Evolutionary conservation across 1,140 invertebrate species (phyloP), one percentile per base, ranked within the genome.

Genomic region (Asobara japonica): DNA sequence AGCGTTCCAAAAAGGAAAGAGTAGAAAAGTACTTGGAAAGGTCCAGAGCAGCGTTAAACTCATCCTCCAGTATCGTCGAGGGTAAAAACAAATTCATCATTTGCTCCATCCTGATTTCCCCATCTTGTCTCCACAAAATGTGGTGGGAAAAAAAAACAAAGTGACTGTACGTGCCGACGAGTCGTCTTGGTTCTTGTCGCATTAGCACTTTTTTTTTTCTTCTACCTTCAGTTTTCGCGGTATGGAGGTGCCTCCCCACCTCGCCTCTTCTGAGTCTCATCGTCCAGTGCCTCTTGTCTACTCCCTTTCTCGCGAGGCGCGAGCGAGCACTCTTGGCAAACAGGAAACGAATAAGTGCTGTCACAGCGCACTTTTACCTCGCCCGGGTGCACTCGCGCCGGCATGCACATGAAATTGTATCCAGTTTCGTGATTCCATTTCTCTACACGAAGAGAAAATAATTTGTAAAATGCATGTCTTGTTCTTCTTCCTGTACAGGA

Each of bases 261-360:
- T 25, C 51, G 5, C 18, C 25, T 27, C 51, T 27, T 27, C 51
- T 1, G 13, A 18, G 22, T 56, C 41, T 45, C 41, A 13, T 56
- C 51, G 25, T 10, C 51, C 0, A 56, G 51, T 22, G 51, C 51
- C 51, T 56, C 51, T 56, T 27, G 51, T 56, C 51, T 56, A 56
- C 51, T 56, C 51, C 51, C 51, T 56, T 56, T 56, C 51, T 56
- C 51, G 51, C 51, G 22, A 56, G 51, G 51, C 51, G 51, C 51
- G 51, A 56, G 22, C 51, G 51, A 25, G 51, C 51, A 56, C 51
- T 56, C 51, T 56, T 56, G 20, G 51, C 51, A 56, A 56, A 56
- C 51, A 56, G 51, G 51, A 56, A 56, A 56, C 51, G 51, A 56
- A 56, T 56, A 56, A 56, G 51, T 56, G 51, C 51, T 56, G 51